Conservation (phyloP, 1,140 invertebrate genomes). For the Drosophila subpulchrella region DNA sequence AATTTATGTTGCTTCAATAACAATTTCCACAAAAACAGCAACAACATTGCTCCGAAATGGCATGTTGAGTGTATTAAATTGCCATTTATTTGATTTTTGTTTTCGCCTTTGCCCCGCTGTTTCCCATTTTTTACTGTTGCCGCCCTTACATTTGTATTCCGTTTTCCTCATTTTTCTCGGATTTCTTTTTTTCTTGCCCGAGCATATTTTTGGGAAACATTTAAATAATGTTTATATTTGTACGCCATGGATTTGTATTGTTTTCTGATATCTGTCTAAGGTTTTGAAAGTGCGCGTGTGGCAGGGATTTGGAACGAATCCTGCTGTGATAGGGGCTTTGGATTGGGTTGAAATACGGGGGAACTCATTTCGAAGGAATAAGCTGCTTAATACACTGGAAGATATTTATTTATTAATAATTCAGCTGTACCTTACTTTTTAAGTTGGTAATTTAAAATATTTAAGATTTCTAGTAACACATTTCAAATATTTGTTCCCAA, state of each 20-base stretch:
- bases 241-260: constrained; percentile 68
- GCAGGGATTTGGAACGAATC: constrained; percentile 47
- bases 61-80: constrained; percentile 81
- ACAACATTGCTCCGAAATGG: constrained; percentile 50
- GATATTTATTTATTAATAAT: neutral
- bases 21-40: constrained; percentile 64
- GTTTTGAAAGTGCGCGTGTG: constrained; percentile 12
- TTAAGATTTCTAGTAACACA: neutral
- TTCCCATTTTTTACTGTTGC: constrained; percentile 47
- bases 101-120: constrained; percentile 39
- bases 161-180: neutral
- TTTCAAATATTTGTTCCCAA: neutral
- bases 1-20: constrained; percentile 81
- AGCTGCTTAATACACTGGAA: neutral
- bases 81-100: constrained; percentile 80
- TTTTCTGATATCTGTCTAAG: constrained; percentile 58
- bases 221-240: constrained; percentile 78
- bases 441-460: neutral
- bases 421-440: neutral
- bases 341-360: neutral
- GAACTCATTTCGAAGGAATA: constrained; percentile 1
- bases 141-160: constrained; percentile 14
- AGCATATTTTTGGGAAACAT: constrained; percentile 73
- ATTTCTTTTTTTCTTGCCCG: constrained; percentile 35
- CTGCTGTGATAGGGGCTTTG: constrained; percentile 42